Conservation (phyloP, 2,113 vertebrate genomes). For the Paraplagusia blochii region DNA sequence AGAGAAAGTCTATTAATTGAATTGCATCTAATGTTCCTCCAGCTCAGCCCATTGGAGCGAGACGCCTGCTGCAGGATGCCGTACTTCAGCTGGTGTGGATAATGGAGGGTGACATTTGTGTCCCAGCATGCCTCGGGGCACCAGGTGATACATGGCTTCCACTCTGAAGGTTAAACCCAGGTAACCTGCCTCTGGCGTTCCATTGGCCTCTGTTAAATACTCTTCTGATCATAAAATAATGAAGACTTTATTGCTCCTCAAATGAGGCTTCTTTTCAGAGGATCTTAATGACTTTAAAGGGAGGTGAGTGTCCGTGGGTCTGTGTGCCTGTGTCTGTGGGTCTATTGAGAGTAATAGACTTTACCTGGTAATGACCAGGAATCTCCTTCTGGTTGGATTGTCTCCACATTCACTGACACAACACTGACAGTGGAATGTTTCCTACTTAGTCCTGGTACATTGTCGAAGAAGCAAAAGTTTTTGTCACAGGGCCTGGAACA, state of each 20-base stretch:
- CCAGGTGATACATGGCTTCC: slow-evolving; percentile 98
- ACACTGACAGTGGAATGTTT: too few species aligned
- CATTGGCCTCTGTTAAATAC: slow-evolving; percentile 99
- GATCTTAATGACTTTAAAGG: slow-evolving; percentile 96
- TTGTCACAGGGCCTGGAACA: too few species aligned
- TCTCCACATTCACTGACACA: too few species aligned
- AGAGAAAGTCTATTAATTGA: slow-evolving; percentile 98
- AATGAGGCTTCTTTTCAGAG: slow-evolving; percentile 97
- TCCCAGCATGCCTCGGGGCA: slow-evolving; percentile 93
- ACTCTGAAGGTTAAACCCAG: slow-evolving; percentile 99
- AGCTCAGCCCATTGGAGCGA: slow-evolving; percentile 83
- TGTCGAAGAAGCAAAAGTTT: too few species aligned
- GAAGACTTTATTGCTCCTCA: slow-evolving; percentile 99
- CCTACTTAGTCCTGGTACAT: too few species aligned
- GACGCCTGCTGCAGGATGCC: slow-evolving; percentile 80
- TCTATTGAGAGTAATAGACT: slow-evolving; percentile 80
- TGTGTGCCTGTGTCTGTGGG: slow-evolving; percentile 30
- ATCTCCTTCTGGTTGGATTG: too few species aligned
- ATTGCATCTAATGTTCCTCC: slow-evolving; percentile 91
- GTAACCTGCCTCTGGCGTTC: slow-evolving; percentile 99
- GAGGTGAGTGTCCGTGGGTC: slow-evolving; percentile 66
- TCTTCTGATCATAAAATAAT: slow-evolving; percentile 99
- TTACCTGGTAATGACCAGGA: too few species aligned
- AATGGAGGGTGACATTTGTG: slow-evolving; percentile 98
- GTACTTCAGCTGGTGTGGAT: slow-evolving; percentile 95